Conservation (phyloP, 64 coral and sea anemone genomes). For the Actinia equina region DNA sequence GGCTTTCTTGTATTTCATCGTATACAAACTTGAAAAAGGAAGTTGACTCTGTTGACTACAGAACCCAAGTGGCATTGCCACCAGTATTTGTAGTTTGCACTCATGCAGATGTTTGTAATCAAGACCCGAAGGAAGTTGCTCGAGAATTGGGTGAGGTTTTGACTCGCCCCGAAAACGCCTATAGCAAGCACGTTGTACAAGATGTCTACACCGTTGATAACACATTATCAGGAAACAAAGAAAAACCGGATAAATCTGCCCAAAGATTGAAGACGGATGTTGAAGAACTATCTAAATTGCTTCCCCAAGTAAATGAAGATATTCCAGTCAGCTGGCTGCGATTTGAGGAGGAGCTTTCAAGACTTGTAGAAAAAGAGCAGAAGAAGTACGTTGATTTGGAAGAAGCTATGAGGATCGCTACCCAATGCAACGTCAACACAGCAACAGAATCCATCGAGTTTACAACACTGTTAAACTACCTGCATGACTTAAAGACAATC, state of each 20-base stretch:
- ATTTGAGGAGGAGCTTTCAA: slow-evolving; percentile 28
- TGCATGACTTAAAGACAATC: slow-evolving; percentile 46
- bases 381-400: neutral
- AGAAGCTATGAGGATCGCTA: slow-evolving; percentile 27
- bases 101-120: neutral
- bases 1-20: neutral
- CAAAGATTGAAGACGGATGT: neutral
- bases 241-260: neutral
- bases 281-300: slow-evolving; percentile 10
- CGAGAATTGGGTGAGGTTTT: neutral
- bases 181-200: neutral
- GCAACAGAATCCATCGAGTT: neutral
- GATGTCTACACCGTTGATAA: neutral
- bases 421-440: slow-evolving; percentile 8
- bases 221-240: neutral
- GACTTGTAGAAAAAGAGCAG: neutral
- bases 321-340: slow-evolving; percentile 38
- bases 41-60: neutral
- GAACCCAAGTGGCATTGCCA: neutral
- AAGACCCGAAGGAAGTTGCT: neutral
- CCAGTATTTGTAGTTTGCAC: slow-evolving; percentile 12
- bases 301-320: neutral
- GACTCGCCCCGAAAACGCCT: neutral
- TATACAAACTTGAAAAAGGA: neutral
- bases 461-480: slow-evolving; percentile 19